Evolutionary conservation across 2,797 vertebrate species (phyloP).

Genomic region (Cryptoblepharus egeriae): DNA sequence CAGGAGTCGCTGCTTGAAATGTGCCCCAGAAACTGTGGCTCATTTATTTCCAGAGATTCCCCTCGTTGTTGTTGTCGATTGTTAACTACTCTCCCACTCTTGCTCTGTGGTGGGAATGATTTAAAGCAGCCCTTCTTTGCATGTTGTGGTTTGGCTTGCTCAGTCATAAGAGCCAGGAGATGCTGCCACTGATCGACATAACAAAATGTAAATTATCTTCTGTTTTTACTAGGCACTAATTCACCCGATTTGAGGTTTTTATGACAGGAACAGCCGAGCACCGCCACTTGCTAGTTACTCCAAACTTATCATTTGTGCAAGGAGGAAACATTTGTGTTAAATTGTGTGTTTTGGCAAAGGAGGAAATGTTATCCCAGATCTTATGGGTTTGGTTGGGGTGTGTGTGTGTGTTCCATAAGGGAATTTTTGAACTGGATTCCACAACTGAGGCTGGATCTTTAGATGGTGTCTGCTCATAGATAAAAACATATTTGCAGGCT

Average conservation of each 20-base stretch:
- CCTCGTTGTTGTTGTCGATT: conserved; percentile 11
- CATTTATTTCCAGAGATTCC: conserved; percentile 37
- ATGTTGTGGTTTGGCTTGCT: conserved; percentile 50
- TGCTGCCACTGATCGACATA: conserved; percentile 64
- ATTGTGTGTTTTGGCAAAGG: conserved; percentile 37
- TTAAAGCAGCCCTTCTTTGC: conserved; percentile 56
- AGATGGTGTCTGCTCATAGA: too few species aligned
- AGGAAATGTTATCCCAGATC: conserved; percentile 35
- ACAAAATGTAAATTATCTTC: conserved; percentile 70
- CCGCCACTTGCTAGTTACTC: conserved; percentile 35
- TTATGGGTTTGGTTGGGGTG: conserved; percentile 54
- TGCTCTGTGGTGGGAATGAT: conserved; percentile 30
- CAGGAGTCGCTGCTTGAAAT: neutral
- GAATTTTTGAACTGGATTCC: neutral
- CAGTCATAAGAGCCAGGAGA: conserved; percentile 59
- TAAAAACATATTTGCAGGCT: neutral
- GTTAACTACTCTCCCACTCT: neutral
- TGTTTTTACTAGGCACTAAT: conserved; percentile 67
- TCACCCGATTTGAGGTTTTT: conserved; percentile 69
- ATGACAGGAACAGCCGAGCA: conserved; percentile 49
- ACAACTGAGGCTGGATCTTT: too few species aligned
- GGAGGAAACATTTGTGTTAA: conserved; percentile 62
- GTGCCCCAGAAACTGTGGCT: neutral
- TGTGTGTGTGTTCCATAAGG: conserved; percentile 27
- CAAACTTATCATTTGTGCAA: conserved; percentile 20